Percentiles rank a stretch among this genome's conserved stretches.
Conservation (phyloP, 2,113 vertebrate genomes). For the Tricholaema leucomelas region DNA sequence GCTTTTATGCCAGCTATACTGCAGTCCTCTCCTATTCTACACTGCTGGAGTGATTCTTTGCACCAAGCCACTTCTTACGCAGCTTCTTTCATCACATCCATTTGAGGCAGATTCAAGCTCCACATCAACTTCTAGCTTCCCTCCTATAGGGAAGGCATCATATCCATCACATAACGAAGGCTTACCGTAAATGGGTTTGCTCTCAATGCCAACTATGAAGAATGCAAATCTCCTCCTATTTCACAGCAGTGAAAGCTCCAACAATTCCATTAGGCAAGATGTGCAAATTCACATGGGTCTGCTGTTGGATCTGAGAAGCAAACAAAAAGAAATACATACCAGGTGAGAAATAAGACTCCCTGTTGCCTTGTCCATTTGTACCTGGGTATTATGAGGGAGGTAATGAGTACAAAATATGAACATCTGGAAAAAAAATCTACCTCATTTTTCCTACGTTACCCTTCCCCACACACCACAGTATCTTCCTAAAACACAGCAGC, state of each 20-base stretch:
- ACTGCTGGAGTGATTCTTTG: background rate
- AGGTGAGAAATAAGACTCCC: background rate
- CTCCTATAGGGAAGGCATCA: background rate
- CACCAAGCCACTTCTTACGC: background rate
- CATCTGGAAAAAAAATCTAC: too few species aligned
- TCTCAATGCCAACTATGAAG: background rate
- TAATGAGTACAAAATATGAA: background rate
- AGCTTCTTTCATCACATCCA: background rate
- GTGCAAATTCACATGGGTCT: background rate
- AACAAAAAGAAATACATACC: background rate
- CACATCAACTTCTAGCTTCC: background rate
- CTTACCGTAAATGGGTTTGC: background rate
- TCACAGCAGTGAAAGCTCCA: background rate
- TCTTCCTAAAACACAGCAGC: background rate
- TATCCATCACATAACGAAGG: background rate
- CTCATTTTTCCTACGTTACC: too few species aligned
- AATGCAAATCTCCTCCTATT: background rate
- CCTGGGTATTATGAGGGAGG: background rate
- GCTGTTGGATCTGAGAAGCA: background rate
- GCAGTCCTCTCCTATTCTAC: background rate
- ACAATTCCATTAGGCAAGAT: constrained; percentile 10
- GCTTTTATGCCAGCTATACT: background rate
- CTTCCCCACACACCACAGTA: background rate
- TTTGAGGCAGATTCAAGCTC: background rate
- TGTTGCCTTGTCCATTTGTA: background rate